Evolutionary conservation across 37 sponge, comb jelly and placozoan genomes (phyloP).

Genomic region (Axinella damicornis): DNA sequence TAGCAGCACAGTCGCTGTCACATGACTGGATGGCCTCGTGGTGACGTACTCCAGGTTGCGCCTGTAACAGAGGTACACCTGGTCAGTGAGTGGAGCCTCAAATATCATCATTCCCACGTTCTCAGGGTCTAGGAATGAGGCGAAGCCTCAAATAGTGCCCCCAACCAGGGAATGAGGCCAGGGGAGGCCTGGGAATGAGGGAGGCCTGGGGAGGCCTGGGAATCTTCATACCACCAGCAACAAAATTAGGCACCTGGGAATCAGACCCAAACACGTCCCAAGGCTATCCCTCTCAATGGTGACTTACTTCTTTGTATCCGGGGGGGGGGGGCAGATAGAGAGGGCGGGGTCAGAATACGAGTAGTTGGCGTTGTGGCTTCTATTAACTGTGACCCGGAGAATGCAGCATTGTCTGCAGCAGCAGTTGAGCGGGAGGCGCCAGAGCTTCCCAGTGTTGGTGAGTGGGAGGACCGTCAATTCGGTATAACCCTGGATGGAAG

Average conservation of each 20-base stretch:
- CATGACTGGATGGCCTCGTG: constrained; percentile 64
- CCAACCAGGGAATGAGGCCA: too few species aligned
- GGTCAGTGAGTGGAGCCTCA: too few species aligned
- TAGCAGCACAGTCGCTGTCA: constrained; percentile 75
- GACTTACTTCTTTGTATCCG: constrained; percentile 78
- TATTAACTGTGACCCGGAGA: constrained; percentile 61
- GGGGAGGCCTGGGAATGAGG: too few species aligned
- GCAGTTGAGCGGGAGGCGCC: constrained; percentile 66
- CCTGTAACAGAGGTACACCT: constrained; percentile 15
- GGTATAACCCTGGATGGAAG: constrained; percentile 6
- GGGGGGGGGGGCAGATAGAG: constrained; percentile 61
- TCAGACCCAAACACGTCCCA: too few species aligned
- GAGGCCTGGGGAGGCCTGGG: too few species aligned
- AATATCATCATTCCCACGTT: too few species aligned
- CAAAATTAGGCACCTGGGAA: too few species aligned
- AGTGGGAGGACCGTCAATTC: constrained; percentile 72
- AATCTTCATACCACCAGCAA: too few species aligned
- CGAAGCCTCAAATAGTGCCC: too few species aligned
- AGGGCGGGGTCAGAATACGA: constrained; percentile 79
- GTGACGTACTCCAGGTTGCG: constrained; percentile 80
- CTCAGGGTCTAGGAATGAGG: too few species aligned
- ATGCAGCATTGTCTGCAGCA: constrained; percentile 82
- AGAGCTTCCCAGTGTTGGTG: constrained; percentile 63
- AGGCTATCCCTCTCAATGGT: too few species aligned
- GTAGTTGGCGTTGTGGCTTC: constrained; percentile 50